Percentiles rank a stretch among this genome's conserved stretches.
Evolutionary conservation across 2,113 vertebrate genomes (phyloP).

Genomic region (Neolamprologus kungweensis): DNA sequence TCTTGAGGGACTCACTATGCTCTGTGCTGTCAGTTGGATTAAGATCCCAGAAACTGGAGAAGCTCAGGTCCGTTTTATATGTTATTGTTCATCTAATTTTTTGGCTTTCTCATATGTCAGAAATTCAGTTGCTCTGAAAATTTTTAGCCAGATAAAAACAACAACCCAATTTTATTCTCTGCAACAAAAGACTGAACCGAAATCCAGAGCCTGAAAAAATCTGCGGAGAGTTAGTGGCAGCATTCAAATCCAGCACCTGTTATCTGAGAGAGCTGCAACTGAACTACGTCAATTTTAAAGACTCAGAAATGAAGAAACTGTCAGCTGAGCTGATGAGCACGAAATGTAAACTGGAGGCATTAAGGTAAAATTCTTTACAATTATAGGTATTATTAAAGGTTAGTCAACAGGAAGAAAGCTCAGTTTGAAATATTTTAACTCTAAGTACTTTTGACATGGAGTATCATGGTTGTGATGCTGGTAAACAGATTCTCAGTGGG

Average conservation of each 20-base stretch:
- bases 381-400: neutral
- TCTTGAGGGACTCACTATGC: neutral
- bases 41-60: neutral
- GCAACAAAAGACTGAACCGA: neutral
- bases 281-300: neutral
- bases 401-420: neutral
- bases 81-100: neutral
- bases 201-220: rapidly evolving
- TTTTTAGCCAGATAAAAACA: neutral
- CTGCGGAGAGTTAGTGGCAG: neutral
- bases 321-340: neutral
- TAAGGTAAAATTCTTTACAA: neutral
- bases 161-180: neutral
- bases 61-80: neutral
- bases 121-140: neutral
- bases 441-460: neutral
- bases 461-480: neutral
- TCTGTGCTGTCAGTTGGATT: neutral
- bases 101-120: neutral
- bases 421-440: neutral
- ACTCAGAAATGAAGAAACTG: slow-evolving; percentile 6
- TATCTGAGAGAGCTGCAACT: neutral
- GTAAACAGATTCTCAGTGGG: neutral
- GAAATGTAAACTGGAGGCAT: neutral
- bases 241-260: neutral